Evolutionary conservation across 2,113 vertebrate genomes (phyloP), one percentile per base, ranked within the genome.

Genomic region (Pedetes capensis): DNA sequence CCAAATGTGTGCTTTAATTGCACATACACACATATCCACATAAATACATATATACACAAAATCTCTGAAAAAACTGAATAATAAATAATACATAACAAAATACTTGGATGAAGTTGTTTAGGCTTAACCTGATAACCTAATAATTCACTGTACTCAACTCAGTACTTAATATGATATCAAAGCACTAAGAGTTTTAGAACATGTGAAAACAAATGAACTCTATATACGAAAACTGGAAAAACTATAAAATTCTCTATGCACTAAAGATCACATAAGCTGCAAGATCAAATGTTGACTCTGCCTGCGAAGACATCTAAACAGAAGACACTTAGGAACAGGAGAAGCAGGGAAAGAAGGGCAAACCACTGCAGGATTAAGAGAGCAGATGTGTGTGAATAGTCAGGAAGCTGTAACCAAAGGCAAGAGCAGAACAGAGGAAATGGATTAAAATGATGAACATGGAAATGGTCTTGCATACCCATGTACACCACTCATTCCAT

Each of bases 141-240:
- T 44, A 63, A 95, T 63, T 78, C 14, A 57, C 53, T 80, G 13
- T 42, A 32, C 61, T 84, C 42, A 80, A 63, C 44, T 8, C 72
- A 91, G 64, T 44, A 90, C 9, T 90, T 49, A 92, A 75, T 74
- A 90, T 12, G 12, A 94, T 88, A 89, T 44, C 6, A 59, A 94
- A 90, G 72, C 17, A n/a, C 53, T 71, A 89, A 88, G 25, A 64
- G 55, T 72, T 86, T 82, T 47, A 64, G 4, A 71, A 76, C 51
- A 37, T 17, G 22, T 82, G 37, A 82, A 95, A 93, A 91, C 49
- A 71, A 64, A 63, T 47, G 6, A 91, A 84, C 53, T 68, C 25
- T 86, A 37, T 23, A 4, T 82, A 57, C 27, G 7, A 85, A 93
- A 44, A 87, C 74, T 11, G 66, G n/a, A 68, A 57, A 85, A 88